These are phyloP conservation scores for Coptotermes formosanus DNA, from an alignment of 1,140 invertebrate species.

Conservation along the genomic window DNA sequence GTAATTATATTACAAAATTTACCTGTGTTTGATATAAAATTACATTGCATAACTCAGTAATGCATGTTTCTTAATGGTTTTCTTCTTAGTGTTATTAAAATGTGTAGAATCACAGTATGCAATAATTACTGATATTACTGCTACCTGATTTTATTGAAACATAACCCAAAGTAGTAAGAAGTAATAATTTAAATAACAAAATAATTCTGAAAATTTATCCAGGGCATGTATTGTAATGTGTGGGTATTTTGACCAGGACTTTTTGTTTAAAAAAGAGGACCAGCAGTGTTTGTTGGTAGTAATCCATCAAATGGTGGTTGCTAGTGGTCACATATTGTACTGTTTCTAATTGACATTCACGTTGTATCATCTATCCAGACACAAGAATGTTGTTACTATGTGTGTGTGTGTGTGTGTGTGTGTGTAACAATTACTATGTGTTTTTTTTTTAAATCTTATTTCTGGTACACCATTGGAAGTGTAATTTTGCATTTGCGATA, in stretches of 20 bases:
- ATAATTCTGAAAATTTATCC: not conserved
- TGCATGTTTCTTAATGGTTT: not conserved
- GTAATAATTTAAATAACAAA: not conserved
- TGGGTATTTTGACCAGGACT: not conserved
- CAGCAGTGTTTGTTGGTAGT: not conserved
- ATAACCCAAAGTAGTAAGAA: not conserved
- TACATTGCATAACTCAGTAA: not conserved
- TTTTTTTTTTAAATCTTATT: not conserved
- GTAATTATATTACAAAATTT: not conserved
- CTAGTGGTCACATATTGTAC: conserved; percentile 5
- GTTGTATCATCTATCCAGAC: not conserved
- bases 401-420: not conserved
- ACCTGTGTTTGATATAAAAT: not conserved
- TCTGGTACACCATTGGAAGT: not conserved
- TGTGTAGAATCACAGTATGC: not conserved
- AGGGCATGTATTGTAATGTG: not conserved
- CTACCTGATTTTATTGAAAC: not conserved
- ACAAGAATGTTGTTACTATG: not conserved
- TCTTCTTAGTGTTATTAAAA: not conserved
- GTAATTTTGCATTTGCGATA: not conserved
- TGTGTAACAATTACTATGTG: not conserved
- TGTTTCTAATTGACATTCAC: not conserved
- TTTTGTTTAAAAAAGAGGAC: not conserved
- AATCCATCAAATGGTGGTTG: not conserved
- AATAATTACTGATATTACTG: not conserved